Percentiles rank a stretch among this genome's conserved stretches.
Conservation (phyloP, 2,888 invertebrate genomes). For the Caenorhabditis sinica region DNA sequence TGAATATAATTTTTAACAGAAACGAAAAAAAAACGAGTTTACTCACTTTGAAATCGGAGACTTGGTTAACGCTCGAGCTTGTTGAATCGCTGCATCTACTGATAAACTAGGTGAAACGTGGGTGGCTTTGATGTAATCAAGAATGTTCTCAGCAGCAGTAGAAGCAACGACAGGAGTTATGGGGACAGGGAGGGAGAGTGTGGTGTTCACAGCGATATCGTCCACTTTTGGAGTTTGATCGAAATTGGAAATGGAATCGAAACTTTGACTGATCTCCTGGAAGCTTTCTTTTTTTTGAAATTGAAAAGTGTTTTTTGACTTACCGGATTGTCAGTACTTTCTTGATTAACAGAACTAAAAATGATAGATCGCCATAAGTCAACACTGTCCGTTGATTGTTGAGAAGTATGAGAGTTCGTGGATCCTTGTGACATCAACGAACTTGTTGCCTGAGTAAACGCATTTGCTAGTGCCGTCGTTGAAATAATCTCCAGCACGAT, state of each 20-base stretch:
- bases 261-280: slow-evolving; percentile 50
- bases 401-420: slow-evolving; percentile 51
- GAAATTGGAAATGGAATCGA: slow-evolving; percentile 27
- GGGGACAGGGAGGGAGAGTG: slow-evolving; percentile 32
- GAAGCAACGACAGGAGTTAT: slow-evolving; percentile 2
- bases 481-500: slow-evolving; percentile 65
- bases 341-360: slow-evolving; percentile 50
- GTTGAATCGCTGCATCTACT: slow-evolving; percentile 52
- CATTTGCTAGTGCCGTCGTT: slow-evolving; percentile 57
- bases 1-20: neutral
- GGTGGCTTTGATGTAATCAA: slow-evolving; percentile 45
- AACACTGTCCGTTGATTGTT: slow-evolving; percentile 61
- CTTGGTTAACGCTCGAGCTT: slow-evolving; percentile 36
- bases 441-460: slow-evolving; percentile 51
- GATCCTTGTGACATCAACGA: slow-evolving; percentile 57
- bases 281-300: neutral
- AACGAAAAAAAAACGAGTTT: neutral
- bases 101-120: slow-evolving; percentile 53
- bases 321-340: slow-evolving; percentile 55
- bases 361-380: slow-evolving; percentile 43
- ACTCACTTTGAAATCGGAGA: slow-evolving; percentile 54
- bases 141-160: slow-evolving; percentile 38
- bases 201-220: slow-evolving; percentile 32
- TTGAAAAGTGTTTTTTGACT: too few species aligned
- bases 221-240: slow-evolving; percentile 6